Conservation (phyloP, 2,797 vertebrate species). For the Tachyglossus aculeatus region DNA sequence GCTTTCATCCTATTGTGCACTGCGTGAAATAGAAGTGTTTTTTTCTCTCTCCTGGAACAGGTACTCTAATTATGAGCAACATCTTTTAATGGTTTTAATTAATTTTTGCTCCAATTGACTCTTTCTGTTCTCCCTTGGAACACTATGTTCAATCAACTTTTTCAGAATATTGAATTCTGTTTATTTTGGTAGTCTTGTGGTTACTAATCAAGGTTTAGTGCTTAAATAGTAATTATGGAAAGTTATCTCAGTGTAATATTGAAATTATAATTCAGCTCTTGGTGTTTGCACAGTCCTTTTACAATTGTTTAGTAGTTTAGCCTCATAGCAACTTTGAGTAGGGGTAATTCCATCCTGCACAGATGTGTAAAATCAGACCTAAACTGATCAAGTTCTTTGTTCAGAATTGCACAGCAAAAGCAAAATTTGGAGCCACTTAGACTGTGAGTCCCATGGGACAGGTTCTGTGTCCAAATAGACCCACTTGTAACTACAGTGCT, state of each 20-base stretch:
- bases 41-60: neutral
- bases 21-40: neutral
- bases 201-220: neutral
- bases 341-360: neutral
- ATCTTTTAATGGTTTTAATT: neutral
- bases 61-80: neutral
- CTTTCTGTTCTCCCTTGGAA: conserved; percentile 2
- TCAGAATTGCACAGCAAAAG: neutral
- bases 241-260: neutral
- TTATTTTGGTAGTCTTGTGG: neutral
- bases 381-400: neutral
- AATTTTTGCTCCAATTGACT: neutral
- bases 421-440: too few relatives aligned
- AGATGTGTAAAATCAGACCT: neutral
- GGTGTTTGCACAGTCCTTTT: neutral
- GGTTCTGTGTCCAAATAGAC: neutral
- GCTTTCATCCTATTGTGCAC: neutral
- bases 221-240: conserved; percentile 6
- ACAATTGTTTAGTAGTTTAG: neutral
- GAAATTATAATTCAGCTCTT: neutral
- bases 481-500: neutral
- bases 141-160: neutral
- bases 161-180: neutral
- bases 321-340: neutral
- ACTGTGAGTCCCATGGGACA: neutral